Percentiles rank a stretch among this genome's conserved stretches.
Conservation (phyloP, 1,140 invertebrate genomes). For the Carcinoscorpius rotundicauda region DNA sequence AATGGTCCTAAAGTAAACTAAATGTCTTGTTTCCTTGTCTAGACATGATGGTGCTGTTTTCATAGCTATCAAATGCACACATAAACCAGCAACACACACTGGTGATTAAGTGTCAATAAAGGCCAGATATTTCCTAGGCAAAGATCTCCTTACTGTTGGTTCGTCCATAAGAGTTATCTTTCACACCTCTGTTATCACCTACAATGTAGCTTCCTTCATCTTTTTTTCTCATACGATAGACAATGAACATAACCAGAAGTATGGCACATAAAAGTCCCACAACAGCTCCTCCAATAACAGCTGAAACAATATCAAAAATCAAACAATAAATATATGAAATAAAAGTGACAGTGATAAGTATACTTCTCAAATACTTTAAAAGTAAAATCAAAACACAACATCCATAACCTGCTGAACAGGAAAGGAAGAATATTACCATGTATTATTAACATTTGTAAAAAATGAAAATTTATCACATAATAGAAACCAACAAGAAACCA, state of each 20-base stretch:
- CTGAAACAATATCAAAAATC: constrained; percentile 44
- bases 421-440: too few relatives aligned
- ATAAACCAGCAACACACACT: not conserved
- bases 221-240: constrained; percentile 99
- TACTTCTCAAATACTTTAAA: too few relatives aligned
- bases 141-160: constrained; percentile 87
- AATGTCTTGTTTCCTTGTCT: too few relatives aligned
- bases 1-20: too few relatives aligned
- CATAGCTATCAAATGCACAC: too few relatives aligned
- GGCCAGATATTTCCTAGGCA: constrained; percentile 44
- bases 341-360: not conserved
- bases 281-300: constrained; percentile 95
- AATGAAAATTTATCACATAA: too few relatives aligned
- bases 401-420: too few relatives aligned
- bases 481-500: too few relatives aligned
- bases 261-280: constrained; percentile 94
- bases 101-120: not conserved
- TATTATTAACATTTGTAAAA: too few relatives aligned
- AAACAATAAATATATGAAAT: constrained; percentile 14
- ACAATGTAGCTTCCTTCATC: constrained; percentile 97
- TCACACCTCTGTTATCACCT: constrained; percentile 89
- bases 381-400: too few relatives aligned
- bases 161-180: constrained; percentile 77
- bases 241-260: constrained; percentile 97
- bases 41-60: too few relatives aligned